Base-by-base conservation (phyloP, 2,888 invertebrate species). In the Laspeyria flexula region DNA sequence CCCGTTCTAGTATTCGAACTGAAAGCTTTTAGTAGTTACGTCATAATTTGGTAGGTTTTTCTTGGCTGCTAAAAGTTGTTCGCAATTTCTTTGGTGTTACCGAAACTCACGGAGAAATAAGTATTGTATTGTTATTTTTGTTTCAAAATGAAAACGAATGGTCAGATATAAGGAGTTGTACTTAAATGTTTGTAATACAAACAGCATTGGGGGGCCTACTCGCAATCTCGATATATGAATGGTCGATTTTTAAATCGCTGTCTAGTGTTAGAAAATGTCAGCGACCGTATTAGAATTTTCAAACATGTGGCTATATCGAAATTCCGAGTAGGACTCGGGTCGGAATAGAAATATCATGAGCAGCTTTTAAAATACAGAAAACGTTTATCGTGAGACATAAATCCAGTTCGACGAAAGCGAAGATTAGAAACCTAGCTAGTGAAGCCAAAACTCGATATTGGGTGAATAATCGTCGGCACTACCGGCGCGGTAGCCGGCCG, bases 371-470 rank as follows among this genome's bases (percentile, higher is more conserved):
- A 65, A 63, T 67, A 61, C 53, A 50, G 44, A 67, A 66, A 63
- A 55, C 56, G 55, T 66, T 67, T 60, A 60, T 49, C 39, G 55
- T 54, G 47, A 67, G 60, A 71, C 86, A 90, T 89, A 90, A 88
- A 89, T 88, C 73, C 72, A 73, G 69, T 75, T 70, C 83, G 84
- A 80, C 83, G 85, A 86, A 86, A 86, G 83, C 86, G 81, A 90
- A 91, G 91, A 91, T 90, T 90, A 88, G 88, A 76, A 80, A 69
- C 79, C 79, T 81, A 86, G 87, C 86, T 84, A 90, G 88, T 90
- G 86, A 87, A 88, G 90, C 90, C 88, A 90, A 90, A 91, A 91
- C 90, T 90, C 90, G 92, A 92, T 92, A 91, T 90, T 91, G 89
- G 89, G 85, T 92, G 91, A 92, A 90, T 92, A 90, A 92, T 91